Evolutionary conservation across 2,888 invertebrate species (phyloP), one percentile per base, ranked within the genome.

Genomic region (Tethea ocularis): DNA sequence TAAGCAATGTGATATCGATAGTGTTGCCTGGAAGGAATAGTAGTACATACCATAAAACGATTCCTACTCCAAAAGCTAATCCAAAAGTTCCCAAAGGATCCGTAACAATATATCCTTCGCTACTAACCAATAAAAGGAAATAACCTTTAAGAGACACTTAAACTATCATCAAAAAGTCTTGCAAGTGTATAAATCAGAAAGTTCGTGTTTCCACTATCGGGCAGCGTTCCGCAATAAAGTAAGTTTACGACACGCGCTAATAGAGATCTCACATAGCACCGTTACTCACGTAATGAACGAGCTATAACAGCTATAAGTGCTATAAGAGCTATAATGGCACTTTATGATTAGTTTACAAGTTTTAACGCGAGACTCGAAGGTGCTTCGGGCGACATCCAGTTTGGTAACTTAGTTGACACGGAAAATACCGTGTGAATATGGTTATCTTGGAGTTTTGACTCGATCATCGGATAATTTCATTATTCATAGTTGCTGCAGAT

Each of bases 181-280:
- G 22, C 58, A 52, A 64, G 67, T 61, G 64, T 68, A 77, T 83
- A 84, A 82, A 85, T 83, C 80, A 83, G 74, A 82, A 84, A 84
- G 78, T 83, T 83, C 73, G 67, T 71, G 73, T 46, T 46, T 20
- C 68, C 72, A 72, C 75, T 72, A 78, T 80, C 77, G 77, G 67
- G 55, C 53, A 59, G 26, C 52, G 8, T 46, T 46, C 46, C 20
- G 72, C 75, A 71, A 78, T 82, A 80, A 83, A 79, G 74, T 69
- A 67, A 64, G 70, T 82, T 81, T 82, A 84, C 78, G 79, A 80
- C 73, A 64, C 60, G 65, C 67, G 71, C 79, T 83, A 81, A 82
- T 80, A 80, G 77, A 76, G 69, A 61, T 64, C 59, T 57, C 57
- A 56, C 60, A 38, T 23, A 57, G 53, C 56, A 24, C 52, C 52